A percentile compares a stretch with the other conserved stretches of the same genome.
Conservation (phyloP, 2,797 vertebrate genomes). For the Acipenser ruthenus region DNA sequence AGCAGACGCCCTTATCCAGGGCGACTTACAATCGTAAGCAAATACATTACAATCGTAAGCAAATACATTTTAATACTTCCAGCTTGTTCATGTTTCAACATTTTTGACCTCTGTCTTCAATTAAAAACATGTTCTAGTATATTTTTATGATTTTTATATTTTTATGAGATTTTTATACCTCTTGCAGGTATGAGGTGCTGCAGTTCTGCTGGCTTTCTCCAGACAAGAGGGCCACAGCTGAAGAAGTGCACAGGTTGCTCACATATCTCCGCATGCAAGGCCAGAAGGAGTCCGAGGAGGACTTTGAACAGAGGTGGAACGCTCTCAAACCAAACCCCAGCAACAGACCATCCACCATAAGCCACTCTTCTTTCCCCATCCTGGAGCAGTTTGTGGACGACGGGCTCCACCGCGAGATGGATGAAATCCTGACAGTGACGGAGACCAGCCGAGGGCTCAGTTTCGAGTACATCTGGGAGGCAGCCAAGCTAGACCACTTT, state of each 20-base stretch:
- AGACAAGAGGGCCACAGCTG: conserved; percentile 84
- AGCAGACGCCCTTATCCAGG: too few species aligned
- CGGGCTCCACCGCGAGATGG: conserved; percentile 79
- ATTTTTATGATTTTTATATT: too few species aligned
- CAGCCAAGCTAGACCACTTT: conserved; percentile 89
- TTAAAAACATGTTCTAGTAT: too few species aligned
- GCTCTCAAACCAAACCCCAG: conserved; percentile 80
- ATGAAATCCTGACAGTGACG: conserved; percentile 92
- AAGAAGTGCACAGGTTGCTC: conserved; percentile 87
- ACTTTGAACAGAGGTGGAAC: conserved; percentile 94
- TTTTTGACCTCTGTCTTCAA: too few species aligned
- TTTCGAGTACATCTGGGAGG: conserved; percentile 97
- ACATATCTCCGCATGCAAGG: conserved; percentile 95
- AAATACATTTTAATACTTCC: too few species aligned
- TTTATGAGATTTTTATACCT: background rate
- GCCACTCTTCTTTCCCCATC: conserved; percentile 84
- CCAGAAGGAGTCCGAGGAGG: conserved; percentile 81
- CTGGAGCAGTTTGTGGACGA: conserved; percentile 83
- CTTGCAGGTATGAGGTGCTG: conserved; percentile 83
- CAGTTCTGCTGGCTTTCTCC: conserved; percentile 93
- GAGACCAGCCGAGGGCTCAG: conserved; percentile 95
- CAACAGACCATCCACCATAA: conserved; percentile 64
- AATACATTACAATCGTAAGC: too few species aligned
- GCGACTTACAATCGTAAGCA: too few species aligned
- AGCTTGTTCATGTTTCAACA: too few species aligned